Percentiles rank a stretch among this genome's conserved stretches.
Conservation (phyloP, 2,797 vertebrate species). For the Helostoma temminkii region DNA sequence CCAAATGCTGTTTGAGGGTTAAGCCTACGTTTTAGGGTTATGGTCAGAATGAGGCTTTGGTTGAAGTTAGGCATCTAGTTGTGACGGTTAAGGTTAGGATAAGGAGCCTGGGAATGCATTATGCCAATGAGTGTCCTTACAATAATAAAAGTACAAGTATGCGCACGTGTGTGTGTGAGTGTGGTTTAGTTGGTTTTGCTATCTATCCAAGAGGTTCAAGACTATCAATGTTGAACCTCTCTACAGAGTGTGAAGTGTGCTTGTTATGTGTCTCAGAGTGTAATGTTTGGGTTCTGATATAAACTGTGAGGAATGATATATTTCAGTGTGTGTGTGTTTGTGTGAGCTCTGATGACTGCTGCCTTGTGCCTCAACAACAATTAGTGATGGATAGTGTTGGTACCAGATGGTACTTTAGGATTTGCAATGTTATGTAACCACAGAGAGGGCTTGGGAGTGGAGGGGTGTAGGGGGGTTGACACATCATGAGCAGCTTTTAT, state of each 20-base stretch:
- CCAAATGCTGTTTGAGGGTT: too few species aligned
- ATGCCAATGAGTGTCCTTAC: too few species aligned
- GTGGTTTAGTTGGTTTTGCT: background rate
- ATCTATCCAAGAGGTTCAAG: too few species aligned
- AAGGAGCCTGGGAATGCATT: too few species aligned
- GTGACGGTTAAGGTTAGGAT: too few species aligned
- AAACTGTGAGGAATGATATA: background rate
- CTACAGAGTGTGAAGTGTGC: background rate
- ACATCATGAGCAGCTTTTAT: slow-evolving; percentile 48
- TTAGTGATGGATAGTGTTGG: slow-evolving; percentile 63
- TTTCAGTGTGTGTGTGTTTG: too few species aligned
- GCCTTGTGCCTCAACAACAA: slow-evolving; percentile 55
- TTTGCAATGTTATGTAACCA: slow-evolving; percentile 64
- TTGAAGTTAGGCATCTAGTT: too few species aligned
- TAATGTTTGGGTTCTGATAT: background rate
- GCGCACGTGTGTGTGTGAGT: background rate
- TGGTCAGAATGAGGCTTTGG: too few species aligned
- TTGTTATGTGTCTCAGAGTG: slow-evolving; percentile 1
- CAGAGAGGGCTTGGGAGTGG: background rate
- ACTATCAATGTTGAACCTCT: background rate
- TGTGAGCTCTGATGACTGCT: slow-evolving; percentile 36
- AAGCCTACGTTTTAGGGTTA: too few species aligned
- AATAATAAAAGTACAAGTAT: too few species aligned
- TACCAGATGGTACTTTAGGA: slow-evolving; percentile 67
- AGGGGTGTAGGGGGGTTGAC: slow-evolving; percentile 29